Base-by-base conservation (phyloP, 30 jellyfish, hydroid and myxozoan species). In the Cassiopea andromeda region DNA sequence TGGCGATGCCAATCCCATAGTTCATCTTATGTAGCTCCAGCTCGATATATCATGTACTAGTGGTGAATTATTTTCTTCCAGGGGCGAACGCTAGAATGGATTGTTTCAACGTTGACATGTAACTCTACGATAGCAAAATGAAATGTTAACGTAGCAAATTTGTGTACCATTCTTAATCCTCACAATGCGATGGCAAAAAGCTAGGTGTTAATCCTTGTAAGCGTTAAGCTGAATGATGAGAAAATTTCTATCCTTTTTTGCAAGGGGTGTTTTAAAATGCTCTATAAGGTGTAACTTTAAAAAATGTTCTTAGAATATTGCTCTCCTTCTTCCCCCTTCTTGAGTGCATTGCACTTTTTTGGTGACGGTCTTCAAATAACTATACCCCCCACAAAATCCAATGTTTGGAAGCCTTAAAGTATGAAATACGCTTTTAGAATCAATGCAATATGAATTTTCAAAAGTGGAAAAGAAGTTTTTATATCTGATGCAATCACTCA, bases 251-350 rank as follows among this genome's bases (percentile, higher is more conserved):
- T 4, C 73, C 71, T n/a, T 82, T 82, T 19, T 60, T 81, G 83
- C 91, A 82, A 45, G 91, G 91, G 58, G 48, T n/a, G 43, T 59
- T 48, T 27, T 4, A n/a, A n/a, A n/a, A n/a, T n/a, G n/a, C n/a
- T n/a, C n/a, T n/a, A n/a, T n/a, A n/a, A n/a, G n/a, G n/a, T n/a
- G n/a, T n/a, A 44, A 82, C 91, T 60, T 45, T 82, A 83, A 50
- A 60, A 45, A 9, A 82, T 46, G 50, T 82, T 73, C 46, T 70
- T 13, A 8, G 68, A 57, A 57, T 57, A 5, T 57, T 57, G 7
- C 13, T 5, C 7, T 57, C 12, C 68, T 57, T 7, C 13, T 57
- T 57, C 13, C 7, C 13, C 13, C 68, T 5, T 5, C 7, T 57
- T 57, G 13, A 57, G 68, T n/a, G n/a, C 68, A 5, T 5, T 57